These are phyloP conservation scores for Mastigias papua DNA, from an alignment of 30 jellyfish, hydroid and myxozoan genomes.

Conservation along the genomic window DNA sequence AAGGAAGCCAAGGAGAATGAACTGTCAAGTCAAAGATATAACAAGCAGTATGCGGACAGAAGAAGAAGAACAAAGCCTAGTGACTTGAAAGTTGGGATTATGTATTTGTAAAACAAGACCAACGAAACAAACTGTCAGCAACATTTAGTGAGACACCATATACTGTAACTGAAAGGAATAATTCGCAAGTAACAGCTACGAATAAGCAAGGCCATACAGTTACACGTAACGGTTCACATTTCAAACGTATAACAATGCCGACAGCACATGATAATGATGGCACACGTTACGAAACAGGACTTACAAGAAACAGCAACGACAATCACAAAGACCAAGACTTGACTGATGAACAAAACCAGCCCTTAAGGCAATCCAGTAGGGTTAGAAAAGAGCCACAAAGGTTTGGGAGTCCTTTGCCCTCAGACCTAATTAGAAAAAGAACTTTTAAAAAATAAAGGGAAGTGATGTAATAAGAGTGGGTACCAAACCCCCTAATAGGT, in stretches of 20 bases:
- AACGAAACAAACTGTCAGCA: slow-evolving; percentile 35
- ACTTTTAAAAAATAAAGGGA: not conserved
- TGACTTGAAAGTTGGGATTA: slow-evolving; percentile 14
- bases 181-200: not conserved
- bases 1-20: not conserved
- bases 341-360: slow-evolving; percentile 36
- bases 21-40: slow-evolving; percentile 1
- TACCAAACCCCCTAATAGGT: not conserved
- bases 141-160: not conserved
- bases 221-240: slow-evolving; percentile 1
- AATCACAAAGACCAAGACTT: not conserved
- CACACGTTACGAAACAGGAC: not conserved
- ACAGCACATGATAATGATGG: not conserved
- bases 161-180: slow-evolving; percentile 5
- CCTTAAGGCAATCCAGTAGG: no score
- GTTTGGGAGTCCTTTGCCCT: not conserved
- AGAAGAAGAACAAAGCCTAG: slow-evolving; percentile 23
- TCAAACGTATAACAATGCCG: not conserved
- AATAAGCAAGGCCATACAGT: not conserved
- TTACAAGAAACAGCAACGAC: slow-evolving; percentile 19
- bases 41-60: slow-evolving; percentile 30
- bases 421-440: no score
- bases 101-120: slow-evolving; percentile 28
- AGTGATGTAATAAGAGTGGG: not conserved
- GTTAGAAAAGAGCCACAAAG: not conserved